Evolutionary conservation across 53 echinoderm and acorn worm genomes (phyloP).

Genomic region (Astropecten irregularis): DNA sequence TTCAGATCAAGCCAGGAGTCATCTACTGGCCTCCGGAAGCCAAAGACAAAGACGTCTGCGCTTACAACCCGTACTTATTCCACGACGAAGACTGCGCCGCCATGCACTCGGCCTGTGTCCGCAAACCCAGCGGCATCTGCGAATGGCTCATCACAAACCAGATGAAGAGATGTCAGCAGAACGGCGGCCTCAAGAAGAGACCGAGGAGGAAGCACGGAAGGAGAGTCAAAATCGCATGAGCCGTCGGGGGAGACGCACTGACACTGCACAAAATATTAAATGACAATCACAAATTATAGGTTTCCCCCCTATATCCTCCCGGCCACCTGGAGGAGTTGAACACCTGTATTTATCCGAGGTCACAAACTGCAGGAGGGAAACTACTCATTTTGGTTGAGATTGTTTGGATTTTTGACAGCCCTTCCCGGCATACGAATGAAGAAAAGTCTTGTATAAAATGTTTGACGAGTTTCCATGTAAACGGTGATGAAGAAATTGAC

Average conservation of each 20-base stretch:
- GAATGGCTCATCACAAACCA: constrained; percentile 77
- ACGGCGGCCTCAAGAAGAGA: neutral
- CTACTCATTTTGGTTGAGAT: neutral
- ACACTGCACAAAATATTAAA: neutral
- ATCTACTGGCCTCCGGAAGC: constrained; percentile 83
- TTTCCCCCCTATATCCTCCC: neutral
- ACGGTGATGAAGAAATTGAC: no score
- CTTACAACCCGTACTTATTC: constrained; percentile 83
- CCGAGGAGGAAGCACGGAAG: neutral
- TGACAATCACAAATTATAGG: constrained; percentile 30
- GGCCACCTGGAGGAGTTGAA: neutral
- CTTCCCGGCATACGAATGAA: neutral
- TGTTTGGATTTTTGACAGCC: constrained; percentile 16
- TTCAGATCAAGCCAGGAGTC: constrained; percentile 79
- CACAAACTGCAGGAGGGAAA: neutral
- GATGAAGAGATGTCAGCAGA: constrained; percentile 64
- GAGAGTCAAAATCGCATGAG: neutral
- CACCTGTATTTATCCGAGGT: neutral
- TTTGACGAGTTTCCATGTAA: no score
- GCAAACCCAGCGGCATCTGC: constrained; percentile 76
- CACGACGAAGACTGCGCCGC: constrained; percentile 83
- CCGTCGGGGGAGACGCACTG: neutral
- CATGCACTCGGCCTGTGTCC: constrained; percentile 77
- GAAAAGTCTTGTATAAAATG: no score
- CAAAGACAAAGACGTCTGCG: constrained; percentile 78